Evolutionary conservation across 1,140 invertebrate species (phyloP), one percentile per base, ranked within the genome.

Genomic region (Venustaconcha ellipsiformis): DNA sequence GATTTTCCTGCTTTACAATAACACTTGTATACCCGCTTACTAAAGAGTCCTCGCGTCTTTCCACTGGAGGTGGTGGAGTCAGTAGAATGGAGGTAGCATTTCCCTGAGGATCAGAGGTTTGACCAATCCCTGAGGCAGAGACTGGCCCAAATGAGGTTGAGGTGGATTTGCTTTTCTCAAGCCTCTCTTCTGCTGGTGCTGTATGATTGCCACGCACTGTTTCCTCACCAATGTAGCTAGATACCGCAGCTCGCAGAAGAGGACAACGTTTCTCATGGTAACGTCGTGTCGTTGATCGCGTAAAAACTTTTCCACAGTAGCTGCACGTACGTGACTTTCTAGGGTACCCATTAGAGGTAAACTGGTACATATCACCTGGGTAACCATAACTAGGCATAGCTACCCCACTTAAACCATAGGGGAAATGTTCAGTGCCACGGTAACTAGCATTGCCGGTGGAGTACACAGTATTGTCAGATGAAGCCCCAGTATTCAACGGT

Each of bases 221-320:
- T 57, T 81, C 80, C 20, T 78, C 72, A 59, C 83, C 82, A 63
- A 84, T 78, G 67, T 82, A 79, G 37, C 84, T 83, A 48, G 83
- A 83, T 2, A 83, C 84, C 8, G 84, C 82, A 30, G 85, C 85
- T 20, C 85, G 63, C 23, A 86, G 67, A 14, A 86, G 68, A 14
- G 86, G 86, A 72, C 86, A 88, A 18, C 86, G 82, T 64, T 83
- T 86, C 74, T 88, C 87, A 75, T 88, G 87, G 72, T 88, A 88
- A 15, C 87, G 82, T 68, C 87, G 78, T 4, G 87, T 88, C 66
- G 87, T 88, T 17, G 87, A 88, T 14, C 87, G 80, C 8, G 87
- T 88, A 72, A 88, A 88, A 17, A 87, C 84, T 79, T 88, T 88
- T 57, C 81, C 78, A 74, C 87, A 88, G 66, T 84, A 88, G 67